Base-by-base conservation (phyloP, 2,888 invertebrate species). In the Agapostemon virescens region DNA sequence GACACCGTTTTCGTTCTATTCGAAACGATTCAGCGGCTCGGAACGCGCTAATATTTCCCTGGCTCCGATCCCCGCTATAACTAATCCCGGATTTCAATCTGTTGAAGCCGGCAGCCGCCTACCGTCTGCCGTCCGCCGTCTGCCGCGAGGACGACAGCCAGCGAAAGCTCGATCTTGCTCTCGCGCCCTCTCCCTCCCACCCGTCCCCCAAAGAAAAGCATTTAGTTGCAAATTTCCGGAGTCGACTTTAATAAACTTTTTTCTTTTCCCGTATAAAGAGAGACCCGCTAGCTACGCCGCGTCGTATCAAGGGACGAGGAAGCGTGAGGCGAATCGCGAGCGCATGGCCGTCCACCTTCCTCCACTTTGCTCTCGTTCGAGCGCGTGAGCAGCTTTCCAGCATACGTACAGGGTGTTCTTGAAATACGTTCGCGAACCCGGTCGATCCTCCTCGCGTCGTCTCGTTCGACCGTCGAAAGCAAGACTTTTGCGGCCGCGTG, bases 251-350 rank as follows among this genome's bases (percentile, higher is more conserved):
- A 81, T 78, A 79, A 81, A 72, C 69, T 66, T 73, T 64, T 76
- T 78, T 76, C 58, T 26, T 67, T 64, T 23, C 26, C 49, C 77
- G 61, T 38, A 36, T 38, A 55, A 52, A 73, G 81, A 55, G 79
- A 69, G 64, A 66, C 2, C 33, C 69, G 36, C 52, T 68, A 69
- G 58, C 63, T 52, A 66, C 77, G 61, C n/a, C 30, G 20, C 20
- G 72, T 72, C 69, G 78, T 74, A 71, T 77, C 79, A 79, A 81
- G 66, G 81, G 77, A 80, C 74, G 67, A 55, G 70, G 74, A 63
- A 79, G 83, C 83, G 81, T 79, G 85, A 85, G 77, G 73, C 66
- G 85, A 85, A 85, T 85, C 66, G 79, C 66, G 81, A 77, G 70
- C 38, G 73, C 64, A 70, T 74, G 76, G 76, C 23, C 52, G 49